Percentiles rank a stretch among this genome's conserved stretches.
Conservation (phyloP, 2,797 vertebrate species). For the Natrix natrix region DNA sequence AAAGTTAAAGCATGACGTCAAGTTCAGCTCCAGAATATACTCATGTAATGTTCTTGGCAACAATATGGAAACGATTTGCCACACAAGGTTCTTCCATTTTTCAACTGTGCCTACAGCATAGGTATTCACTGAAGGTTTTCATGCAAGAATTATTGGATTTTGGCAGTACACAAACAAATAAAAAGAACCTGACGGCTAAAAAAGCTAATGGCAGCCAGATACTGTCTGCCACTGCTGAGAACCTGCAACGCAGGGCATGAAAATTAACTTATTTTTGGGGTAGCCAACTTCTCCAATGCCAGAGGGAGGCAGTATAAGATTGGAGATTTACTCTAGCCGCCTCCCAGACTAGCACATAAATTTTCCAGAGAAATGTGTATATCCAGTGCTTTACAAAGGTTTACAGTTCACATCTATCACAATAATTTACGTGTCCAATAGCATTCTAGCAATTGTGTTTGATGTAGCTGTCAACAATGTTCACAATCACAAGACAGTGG, state of each 20-base stretch:
- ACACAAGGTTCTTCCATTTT: neutral
- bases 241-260: neutral
- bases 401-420: neutral
- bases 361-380: neutral
- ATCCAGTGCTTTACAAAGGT: neutral
- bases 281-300: neutral
- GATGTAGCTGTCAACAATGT: neutral
- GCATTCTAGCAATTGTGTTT: neutral
- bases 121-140: neutral
- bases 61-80: neutral
- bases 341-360: neutral
- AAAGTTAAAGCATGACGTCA: neutral
- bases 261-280: neutral
- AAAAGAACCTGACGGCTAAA: neutral
- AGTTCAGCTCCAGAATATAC: neutral
- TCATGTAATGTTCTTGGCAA: neutral
- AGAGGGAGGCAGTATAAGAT: constrained; percentile 6
- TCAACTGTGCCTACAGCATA: neutral
- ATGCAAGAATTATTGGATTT: neutral
- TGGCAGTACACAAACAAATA: neutral
- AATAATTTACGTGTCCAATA: too few relatives aligned
- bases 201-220: neutral
- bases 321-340: neutral
- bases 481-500: neutral
- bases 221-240: neutral